phyloP scores from a whole-genome alignment of 2,888 invertebrate genomes.

The Yponomeuta cagnagella region DNA sequence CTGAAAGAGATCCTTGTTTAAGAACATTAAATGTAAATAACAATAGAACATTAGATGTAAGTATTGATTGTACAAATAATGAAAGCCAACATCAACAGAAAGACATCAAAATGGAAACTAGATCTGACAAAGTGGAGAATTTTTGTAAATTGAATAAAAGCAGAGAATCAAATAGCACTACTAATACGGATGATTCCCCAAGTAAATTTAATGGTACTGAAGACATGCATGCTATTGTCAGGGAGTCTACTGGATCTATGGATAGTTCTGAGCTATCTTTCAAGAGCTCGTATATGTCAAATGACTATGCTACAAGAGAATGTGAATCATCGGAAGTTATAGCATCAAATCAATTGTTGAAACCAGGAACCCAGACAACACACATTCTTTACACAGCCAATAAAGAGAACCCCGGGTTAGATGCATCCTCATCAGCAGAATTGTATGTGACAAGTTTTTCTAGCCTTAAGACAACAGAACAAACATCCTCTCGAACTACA shows the following conservation, averaged over 20 bases:
- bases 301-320: background rate
- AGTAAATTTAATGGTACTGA: slow-evolving; percentile 17
- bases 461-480: background rate
- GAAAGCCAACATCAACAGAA: slow-evolving; percentile 34
- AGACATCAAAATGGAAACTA: slow-evolving; percentile 45
- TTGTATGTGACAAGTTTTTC: background rate
- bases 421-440: background rate
- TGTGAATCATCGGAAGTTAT: slow-evolving; percentile 2
- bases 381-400: background rate
- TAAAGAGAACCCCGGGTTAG: background rate
- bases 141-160: slow-evolving; percentile 73
- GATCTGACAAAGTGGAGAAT: slow-evolving; percentile 71
- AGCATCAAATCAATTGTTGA: background rate
- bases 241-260: slow-evolving; percentile 1
- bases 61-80: slow-evolving; percentile 38
- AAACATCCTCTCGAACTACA: background rate
- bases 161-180: slow-evolving; percentile 54
- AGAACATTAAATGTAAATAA: slow-evolving; percentile 60
- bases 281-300: slow-evolving; percentile 10
- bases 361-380: slow-evolving; percentile 1
- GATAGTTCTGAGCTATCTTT: slow-evolving; percentile 5
- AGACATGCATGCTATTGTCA: background rate
- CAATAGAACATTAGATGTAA: slow-evolving; percentile 55
- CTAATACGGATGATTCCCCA: slow-evolving; percentile 19
- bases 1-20: slow-evolving; percentile 48